These are phyloP conservation scores for Bolinopsis microptera DNA, from an alignment of 37 sponge, comb jelly and placozoan genomes.

Conservation along the genomic window DNA sequence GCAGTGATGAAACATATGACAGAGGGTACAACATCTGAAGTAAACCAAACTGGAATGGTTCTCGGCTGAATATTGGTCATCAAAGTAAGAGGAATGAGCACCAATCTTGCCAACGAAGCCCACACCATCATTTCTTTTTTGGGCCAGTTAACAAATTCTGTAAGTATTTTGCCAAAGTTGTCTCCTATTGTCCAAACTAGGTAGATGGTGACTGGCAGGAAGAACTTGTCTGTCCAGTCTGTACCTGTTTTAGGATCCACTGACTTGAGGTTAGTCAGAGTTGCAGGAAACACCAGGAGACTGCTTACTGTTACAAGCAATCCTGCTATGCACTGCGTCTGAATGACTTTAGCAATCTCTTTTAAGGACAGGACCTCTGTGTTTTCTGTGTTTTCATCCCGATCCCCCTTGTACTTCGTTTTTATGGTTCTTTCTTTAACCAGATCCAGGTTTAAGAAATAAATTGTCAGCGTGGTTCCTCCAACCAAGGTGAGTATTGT, in stretches of 20 bases:
- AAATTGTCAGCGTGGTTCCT: background rate
- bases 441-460: constrained; percentile 37
- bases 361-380: background rate
- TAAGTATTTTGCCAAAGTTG: background rate
- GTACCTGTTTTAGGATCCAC: background rate
- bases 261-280: constrained; percentile 1
- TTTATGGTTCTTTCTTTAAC: constrained; percentile 1
- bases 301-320: background rate
- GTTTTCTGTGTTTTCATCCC: background rate
- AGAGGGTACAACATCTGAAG: background rate
- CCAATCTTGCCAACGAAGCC: background rate
- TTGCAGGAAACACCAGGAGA: constrained; percentile 14
- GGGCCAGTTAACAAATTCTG: constrained; percentile 10
- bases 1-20: background rate
- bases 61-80: constrained; percentile 52
- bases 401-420: background rate
- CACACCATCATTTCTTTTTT: background rate
- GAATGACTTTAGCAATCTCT: background rate
- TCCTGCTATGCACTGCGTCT: background rate
- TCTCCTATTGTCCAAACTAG: constrained; percentile 2
- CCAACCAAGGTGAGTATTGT: background rate
- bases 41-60: constrained; percentile 33
- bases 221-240: constrained; percentile 4
- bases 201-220: constrained; percentile 31
- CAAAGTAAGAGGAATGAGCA: constrained; percentile 32